These are phyloP conservation scores for Nasonia longicornis DNA, from an alignment of 1,140 invertebrate species.

Conservation along the genomic window DNA sequence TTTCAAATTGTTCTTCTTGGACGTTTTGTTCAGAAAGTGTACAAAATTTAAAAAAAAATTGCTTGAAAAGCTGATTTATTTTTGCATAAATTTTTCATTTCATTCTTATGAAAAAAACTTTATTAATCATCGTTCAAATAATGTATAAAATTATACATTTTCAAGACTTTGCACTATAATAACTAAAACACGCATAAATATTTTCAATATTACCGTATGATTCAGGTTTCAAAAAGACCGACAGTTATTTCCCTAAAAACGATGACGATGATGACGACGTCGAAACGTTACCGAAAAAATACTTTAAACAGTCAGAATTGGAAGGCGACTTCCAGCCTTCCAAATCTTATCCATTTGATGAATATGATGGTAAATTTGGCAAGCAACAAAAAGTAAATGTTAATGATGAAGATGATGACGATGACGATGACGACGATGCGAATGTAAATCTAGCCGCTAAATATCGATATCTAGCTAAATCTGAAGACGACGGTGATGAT, in stretches of 20 bases:
- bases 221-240: constrained; percentile 14
- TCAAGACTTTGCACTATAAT: no score
- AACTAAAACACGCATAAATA: no score
- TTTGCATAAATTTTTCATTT: no score
- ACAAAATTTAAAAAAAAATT: no score
- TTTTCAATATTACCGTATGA: background rate
- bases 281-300: constrained; percentile 47
- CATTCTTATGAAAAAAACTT: background rate
- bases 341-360: constrained; percentile 53
- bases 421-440: constrained; percentile 47
- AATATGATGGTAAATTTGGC: constrained; percentile 60
- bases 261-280: constrained; percentile 46
- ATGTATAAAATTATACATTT: background rate
- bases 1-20: no score
- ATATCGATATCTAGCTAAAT: constrained; percentile 41
- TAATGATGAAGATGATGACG: constrained; percentile 43
- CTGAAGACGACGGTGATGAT: constrained; percentile 46
- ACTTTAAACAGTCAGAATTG: constrained; percentile 46
- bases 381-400: constrained; percentile 45
- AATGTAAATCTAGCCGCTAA: constrained; percentile 40
- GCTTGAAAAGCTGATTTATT: no score
- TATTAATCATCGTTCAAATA: constrained; percentile 10
- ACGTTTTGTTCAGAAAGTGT: no score
- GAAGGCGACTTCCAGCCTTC: constrained; percentile 54
- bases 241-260: constrained; percentile 29